Evolutionary conservation across 2,888 invertebrate genomes (phyloP).

Genomic region (Tetragonisca angustula): DNA sequence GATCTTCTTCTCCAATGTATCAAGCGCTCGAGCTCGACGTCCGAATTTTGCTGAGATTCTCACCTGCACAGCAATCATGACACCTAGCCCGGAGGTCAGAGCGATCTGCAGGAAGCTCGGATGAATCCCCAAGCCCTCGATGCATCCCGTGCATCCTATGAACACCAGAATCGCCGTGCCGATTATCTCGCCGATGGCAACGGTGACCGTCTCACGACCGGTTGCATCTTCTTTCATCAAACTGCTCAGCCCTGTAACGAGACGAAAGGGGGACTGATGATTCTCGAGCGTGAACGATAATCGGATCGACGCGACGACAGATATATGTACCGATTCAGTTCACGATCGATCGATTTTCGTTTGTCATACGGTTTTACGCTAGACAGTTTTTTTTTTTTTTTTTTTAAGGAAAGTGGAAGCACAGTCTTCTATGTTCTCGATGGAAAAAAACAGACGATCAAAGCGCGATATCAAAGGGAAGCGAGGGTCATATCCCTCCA

Average conservation of each 20-base stretch:
- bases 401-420: constrained; percentile 27
- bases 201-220: constrained; percentile 68
- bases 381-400: constrained; percentile 11
- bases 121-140: constrained; percentile 81
- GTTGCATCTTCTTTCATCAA: constrained; percentile 72
- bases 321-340: neutral
- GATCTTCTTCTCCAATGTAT: neutral
- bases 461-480: neutral
- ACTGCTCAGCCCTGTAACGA: constrained; percentile 73
- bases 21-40: too few relatives aligned
- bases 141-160: constrained; percentile 90
- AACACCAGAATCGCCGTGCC: constrained; percentile 89
- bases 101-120: constrained; percentile 85
- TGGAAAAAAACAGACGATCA: neutral
- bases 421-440: constrained; percentile 28
- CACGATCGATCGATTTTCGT: neutral
- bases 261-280: neutral
- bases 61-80: constrained; percentile 89
- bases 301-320: neutral
- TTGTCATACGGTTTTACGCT: constrained; percentile 1
- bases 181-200: constrained; percentile 87
- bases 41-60: neutral
- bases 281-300: neutral
- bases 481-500: neutral
- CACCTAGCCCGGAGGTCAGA: constrained; percentile 88